Conservation (phyloP, 2,797 vertebrate species). For the Lagorchestes hirsutus region DNA sequence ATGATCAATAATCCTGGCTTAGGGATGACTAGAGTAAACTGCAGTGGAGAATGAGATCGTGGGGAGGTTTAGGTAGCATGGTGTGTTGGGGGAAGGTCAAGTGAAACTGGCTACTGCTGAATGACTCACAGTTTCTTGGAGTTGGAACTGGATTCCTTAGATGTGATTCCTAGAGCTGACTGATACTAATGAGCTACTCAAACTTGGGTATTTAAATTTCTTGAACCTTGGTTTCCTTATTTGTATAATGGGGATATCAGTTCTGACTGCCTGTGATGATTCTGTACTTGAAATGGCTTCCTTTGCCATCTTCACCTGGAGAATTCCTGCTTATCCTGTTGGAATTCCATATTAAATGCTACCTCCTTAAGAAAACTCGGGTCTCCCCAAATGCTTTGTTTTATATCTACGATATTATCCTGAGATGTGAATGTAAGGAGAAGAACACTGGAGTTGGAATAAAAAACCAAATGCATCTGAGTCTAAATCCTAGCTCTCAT, state of each 20-base stretch:
- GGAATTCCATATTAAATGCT: background rate
- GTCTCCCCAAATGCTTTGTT: background rate
- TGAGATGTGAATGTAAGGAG: background rate
- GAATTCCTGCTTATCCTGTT: background rate
- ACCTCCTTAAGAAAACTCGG: background rate
- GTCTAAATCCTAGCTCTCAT: background rate
- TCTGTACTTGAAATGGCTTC: background rate
- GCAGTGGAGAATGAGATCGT: too few species aligned
- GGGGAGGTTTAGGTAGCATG: too few species aligned
- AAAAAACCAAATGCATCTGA: background rate
- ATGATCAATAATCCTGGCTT: too few species aligned
- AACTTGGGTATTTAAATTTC: background rate
- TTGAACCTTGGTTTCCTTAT: background rate
- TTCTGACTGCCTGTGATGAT: background rate
- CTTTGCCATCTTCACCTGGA: background rate
- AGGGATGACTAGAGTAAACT: too few species aligned
- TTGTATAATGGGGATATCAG: background rate
- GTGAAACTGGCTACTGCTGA: background rate
- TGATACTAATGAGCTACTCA: background rate
- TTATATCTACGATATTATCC: background rate
- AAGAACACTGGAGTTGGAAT: background rate
- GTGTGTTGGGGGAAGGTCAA: background rate
- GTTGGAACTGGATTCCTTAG: background rate
- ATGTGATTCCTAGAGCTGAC: background rate
- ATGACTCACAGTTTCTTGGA: background rate